phyloP scores from a whole-genome alignment of 2,888 invertebrate species.

The Miltochrista miniata region DNA sequence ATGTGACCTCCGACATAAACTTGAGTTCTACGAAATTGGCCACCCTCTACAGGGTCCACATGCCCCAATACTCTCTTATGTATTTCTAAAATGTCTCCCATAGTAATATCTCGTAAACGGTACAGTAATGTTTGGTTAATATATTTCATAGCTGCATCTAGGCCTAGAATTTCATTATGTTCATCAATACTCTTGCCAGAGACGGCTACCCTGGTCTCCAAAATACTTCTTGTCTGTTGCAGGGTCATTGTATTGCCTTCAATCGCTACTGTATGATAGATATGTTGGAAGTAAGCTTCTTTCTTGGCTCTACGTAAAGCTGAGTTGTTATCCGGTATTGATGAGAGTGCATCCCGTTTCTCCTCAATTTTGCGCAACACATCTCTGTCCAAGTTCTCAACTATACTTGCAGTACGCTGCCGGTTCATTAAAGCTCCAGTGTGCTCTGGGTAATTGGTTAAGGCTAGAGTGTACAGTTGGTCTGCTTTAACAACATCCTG shows the following conservation, averaged over 20 bases:
- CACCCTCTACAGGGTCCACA: constrained; percentile 96
- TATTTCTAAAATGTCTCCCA: constrained; percentile 95
- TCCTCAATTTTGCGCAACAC: constrained; percentile 91
- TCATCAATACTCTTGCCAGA: constrained; percentile 97
- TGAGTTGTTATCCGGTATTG: constrained; percentile 91
- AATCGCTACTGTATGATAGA: constrained; percentile 98
- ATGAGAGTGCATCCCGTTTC: constrained; percentile 91
- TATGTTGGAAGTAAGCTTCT: constrained; percentile 97
- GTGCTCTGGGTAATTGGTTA: constrained; percentile 93
- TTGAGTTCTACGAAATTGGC: constrained; percentile 93
- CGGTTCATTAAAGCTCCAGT: constrained; percentile 90
- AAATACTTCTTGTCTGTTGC: constrained; percentile 94
- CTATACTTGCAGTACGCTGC: constrained; percentile 93
- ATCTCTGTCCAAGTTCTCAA: constrained; percentile 93
- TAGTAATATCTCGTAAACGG: constrained; percentile 89
- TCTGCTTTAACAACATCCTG: constrained; percentile 95
- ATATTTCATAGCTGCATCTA: constrained; percentile 97
- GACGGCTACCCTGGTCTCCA: constrained; percentile 91
- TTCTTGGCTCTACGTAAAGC: constrained; percentile 94
- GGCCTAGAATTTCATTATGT: constrained; percentile 97
- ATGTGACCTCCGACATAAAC: constrained; percentile 98
- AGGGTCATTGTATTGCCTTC: constrained; percentile 99
- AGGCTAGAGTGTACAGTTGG: constrained; percentile 93
- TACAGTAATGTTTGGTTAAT: constrained; percentile 92
- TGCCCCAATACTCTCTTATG: constrained; percentile 96